Conservation (phyloP, 1,140 invertebrate genomes). For the Leptoteleia sp. region DNA sequence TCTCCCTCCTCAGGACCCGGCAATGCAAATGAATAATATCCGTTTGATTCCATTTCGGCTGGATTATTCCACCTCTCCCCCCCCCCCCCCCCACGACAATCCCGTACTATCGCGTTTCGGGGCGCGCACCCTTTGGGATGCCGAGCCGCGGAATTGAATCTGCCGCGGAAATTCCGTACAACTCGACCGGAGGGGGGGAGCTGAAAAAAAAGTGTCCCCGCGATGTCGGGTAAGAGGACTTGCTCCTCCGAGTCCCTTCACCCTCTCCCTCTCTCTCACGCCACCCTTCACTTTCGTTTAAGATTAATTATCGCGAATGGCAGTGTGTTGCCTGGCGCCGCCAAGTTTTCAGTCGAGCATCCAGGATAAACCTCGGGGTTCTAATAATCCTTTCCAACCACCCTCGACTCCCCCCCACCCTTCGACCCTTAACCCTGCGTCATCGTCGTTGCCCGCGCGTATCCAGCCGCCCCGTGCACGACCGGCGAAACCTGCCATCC, state of each 20-base stretch:
- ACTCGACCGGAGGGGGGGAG: too few species aligned
- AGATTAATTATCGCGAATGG: conserved; percentile 78
- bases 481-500: conserved; percentile 35
- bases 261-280: conserved; percentile 20
- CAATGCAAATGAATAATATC: conserved; percentile 52
- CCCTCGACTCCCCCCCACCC: conserved; percentile 25
- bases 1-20: too few species aligned
- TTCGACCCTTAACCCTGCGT: too few species aligned
- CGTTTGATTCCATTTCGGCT: conserved; percentile 46
- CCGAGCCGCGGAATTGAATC: conserved; percentile 1
- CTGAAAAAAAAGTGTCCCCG: conserved; percentile 68
- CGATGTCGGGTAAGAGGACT: conserved; percentile 21
- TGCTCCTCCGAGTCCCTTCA: conserved; percentile 15
- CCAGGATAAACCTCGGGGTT: conserved; percentile 71
- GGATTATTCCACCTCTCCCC: conserved; percentile 8
- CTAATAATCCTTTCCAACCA: conserved; percentile 72
- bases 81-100: too few species aligned
- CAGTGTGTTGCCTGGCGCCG: conserved; percentile 59
- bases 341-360: conserved; percentile 66
- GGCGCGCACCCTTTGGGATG: not conserved
- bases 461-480: too few species aligned
- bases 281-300: conserved; percentile 68
- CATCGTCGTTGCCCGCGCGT: too few species aligned
- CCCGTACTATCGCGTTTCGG: conserved; percentile 10
- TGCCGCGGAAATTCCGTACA: conserved; percentile 25